Percentiles rank a stretch among this genome's conserved stretches.
These are phyloP conservation scores for Crocidura indochinensis DNA, from an alignment of 2,797 vertebrate species.

Conservation along the genomic window DNA sequence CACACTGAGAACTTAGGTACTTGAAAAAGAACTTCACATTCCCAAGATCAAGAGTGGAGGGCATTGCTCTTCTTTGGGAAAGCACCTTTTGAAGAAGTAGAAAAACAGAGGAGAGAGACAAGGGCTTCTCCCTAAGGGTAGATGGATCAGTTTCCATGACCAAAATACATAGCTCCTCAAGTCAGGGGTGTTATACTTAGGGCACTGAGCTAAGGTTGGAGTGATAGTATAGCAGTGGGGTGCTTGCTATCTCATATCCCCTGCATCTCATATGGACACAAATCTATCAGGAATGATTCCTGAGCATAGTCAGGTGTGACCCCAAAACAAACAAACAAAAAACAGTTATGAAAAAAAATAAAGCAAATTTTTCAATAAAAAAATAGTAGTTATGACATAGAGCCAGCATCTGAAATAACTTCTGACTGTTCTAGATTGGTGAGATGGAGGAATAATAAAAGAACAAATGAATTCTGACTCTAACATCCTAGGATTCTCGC, in stretches of 20 bases:
- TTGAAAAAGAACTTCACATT: slow-evolving; percentile 48
- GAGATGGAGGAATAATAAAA: not conserved
- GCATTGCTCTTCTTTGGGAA: not conserved
- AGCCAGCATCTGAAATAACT: slow-evolving; percentile 25
- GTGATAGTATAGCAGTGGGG: too few relatives aligned
- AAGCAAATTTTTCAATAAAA: too few relatives aligned
- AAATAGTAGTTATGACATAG: not conserved
- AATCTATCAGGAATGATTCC: too few relatives aligned
- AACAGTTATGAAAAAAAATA: too few relatives aligned
- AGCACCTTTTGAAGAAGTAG: not conserved
- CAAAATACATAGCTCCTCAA: slow-evolving; percentile 11
- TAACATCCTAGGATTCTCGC: not conserved
- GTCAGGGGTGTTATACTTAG: not conserved
- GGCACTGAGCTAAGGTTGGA: not conserved
- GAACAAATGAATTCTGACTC: not conserved
- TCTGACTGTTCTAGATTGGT: not conserved
- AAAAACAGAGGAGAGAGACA: not conserved
- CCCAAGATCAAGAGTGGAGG: slow-evolving; percentile 18
- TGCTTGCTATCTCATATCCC: too few relatives aligned
- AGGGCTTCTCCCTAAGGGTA: not conserved
- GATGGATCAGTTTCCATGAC: not conserved
- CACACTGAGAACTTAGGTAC: not conserved
- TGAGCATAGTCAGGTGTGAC: too few relatives aligned
- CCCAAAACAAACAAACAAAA: too few relatives aligned
- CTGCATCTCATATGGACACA: too few relatives aligned